Base-by-base conservation (phyloP, 2,888 invertebrate genomes). In the Drosophila formosana region DNA sequence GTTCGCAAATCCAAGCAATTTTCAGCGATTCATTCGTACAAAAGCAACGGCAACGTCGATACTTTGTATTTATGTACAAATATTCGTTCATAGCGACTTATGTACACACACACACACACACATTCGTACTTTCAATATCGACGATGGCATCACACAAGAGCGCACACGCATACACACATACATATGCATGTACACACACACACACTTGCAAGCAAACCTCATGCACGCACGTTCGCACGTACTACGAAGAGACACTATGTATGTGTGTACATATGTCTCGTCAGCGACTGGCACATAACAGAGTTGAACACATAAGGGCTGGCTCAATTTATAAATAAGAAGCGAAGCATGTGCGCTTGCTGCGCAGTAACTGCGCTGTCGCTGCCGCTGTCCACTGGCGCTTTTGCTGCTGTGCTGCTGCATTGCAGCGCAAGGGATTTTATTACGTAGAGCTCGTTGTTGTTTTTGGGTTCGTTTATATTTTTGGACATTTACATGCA, bases 301-400 rank as follows among this genome's bases (percentile, higher is more conserved):
- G 76, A 81, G 82, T 87, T 81, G 71, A 83, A 68, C 77, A 87
- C 81, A 87, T 84, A 87, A 83, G 89, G 87, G 87, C 89, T 89
- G 84, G 88, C 85, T 87, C 77, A 89, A 85, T 89, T 82, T 82
- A 84, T 82, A 85, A 82, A 89, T 84, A 89, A 84, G 80, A 81
- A 79, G 70, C 78, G 70, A 75, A 89, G 82, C 88, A 84, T 84
- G 83, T 80, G 87, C 34, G 34, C 34, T 34, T 34, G 34, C 88
- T 78, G 83, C 85, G 85, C 88, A 75, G 79, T 67, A 62, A 70
- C 80, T 60, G 72, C 66, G 67, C 79, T 75, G 85, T 55, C 63
- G 57, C 43, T 64, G 72, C 13, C 18, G 18, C 18, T 18, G 60
- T 63, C 47, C 53, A 46, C 64, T 51, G 45, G 49, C 28, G 28